Evolutionary conservation across 2,888 invertebrate genomes (phyloP), one percentile per base, ranked within the genome.

Genomic region (Ophion slaviceki): DNA sequence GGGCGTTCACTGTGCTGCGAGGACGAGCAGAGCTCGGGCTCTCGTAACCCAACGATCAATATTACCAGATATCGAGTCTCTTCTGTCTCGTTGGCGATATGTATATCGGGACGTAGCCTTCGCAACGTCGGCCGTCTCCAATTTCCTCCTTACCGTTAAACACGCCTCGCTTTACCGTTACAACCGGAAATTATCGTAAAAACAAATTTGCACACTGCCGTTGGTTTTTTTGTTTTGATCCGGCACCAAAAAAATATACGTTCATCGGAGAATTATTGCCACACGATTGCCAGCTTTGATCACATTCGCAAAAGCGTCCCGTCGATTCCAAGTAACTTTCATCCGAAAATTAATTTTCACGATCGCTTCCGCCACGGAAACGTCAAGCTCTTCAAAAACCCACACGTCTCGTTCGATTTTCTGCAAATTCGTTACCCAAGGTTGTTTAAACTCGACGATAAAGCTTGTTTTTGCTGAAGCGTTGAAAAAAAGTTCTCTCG

Each of bases 1-100:
- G 82, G 85, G 85, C 82, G 85, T 85, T 85, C 85, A 85, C 85
- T 85, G 82, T 78, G 77, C 68, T 57, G 72, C 20, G 66, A 72
- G 72, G 71, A 57, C 74, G 74, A 74, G 72, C 11, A 17, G 40
- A 75, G 75, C 64, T 70, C 40, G 10, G 8, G n/a, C 79, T 47
- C 28, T 71, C 68, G 47, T 53, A 79, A 71, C 70, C n/a, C 11
- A 57, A 59, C 83, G 86, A 86, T 86, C 86, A 86, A 86, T 86
- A 86, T 86, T 83, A 36, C 82, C 70, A 74, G 83, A 83, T 86
- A 86, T 86, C 85, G 83, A 79, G 82, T 82, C 82, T 80, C 80
- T 68, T 53, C 53, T 64, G 83, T 83, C 80, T 80, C 72, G 36
- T 64, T 47, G 74, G 66, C 67, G 68, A 81, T 53, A 53, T 53